Evolutionary conservation across 2,888 invertebrate genomes (phyloP).

Genomic region (Achlya flavicornis): DNA sequence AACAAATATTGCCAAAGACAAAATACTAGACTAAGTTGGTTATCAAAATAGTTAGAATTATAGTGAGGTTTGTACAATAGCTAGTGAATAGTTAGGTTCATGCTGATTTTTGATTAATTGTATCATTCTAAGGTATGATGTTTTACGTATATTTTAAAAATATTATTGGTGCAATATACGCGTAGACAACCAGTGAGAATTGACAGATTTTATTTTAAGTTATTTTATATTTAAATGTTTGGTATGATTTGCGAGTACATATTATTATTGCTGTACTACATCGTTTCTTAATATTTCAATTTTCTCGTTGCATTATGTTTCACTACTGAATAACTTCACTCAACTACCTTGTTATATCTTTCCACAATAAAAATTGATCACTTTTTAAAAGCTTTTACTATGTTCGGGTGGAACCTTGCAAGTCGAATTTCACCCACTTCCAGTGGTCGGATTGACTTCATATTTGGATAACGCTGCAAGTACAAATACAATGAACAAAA

Average conservation of each 20-base stretch:
- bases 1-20: slow-evolving; percentile 63
- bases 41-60: slow-evolving; percentile 47
- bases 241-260: slow-evolving; percentile 18
- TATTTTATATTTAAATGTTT: slow-evolving; percentile 22
- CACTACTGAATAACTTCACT: neutral
- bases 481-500: too few relatives aligned
- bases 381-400: too few relatives aligned
- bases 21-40: slow-evolving; percentile 44
- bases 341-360: neutral
- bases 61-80: slow-evolving; percentile 66
- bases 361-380: too few relatives aligned
- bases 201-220: slow-evolving; percentile 27
- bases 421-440: too few relatives aligned
- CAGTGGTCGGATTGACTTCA: too few relatives aligned
- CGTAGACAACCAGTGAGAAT: slow-evolving; percentile 26
- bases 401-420: too few relatives aligned
- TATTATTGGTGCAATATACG: slow-evolving; percentile 34
- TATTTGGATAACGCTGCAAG: too few relatives aligned
- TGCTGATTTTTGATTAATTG: slow-evolving; percentile 42
- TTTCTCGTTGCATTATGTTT: neutral
- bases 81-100: slow-evolving; percentile 47
- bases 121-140: slow-evolving; percentile 36
- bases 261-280: neutral
- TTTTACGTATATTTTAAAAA: slow-evolving; percentile 34
- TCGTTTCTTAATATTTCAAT: neutral